Evolutionary conservation across 2,888 invertebrate species (phyloP).

Genomic region (Camptogramma bilineatum): DNA sequence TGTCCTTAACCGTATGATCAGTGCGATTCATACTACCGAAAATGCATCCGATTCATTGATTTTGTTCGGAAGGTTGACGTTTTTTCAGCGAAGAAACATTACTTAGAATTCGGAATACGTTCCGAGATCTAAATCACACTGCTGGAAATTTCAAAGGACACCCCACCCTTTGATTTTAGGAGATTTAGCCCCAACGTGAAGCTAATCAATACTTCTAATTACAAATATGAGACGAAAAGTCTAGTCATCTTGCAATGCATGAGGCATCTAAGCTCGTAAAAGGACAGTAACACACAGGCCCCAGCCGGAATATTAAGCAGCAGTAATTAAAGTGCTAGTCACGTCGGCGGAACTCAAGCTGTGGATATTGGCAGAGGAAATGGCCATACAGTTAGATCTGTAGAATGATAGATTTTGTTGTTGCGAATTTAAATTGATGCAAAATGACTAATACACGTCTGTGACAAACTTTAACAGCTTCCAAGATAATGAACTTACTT

Average conservation of each 20-base stretch:
- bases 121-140: no score
- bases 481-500: no score
- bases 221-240: slow-evolving; percentile 9
- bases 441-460: background rate
- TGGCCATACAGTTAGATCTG: slow-evolving; percentile 70
- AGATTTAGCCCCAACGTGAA: no score
- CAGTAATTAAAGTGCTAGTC: slow-evolving; percentile 56
- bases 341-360: slow-evolving; percentile 74
- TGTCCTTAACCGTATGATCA: no score
- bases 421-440: slow-evolving; percentile 49
- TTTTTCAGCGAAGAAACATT: no score
- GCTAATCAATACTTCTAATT: no score
- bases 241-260: slow-evolving; percentile 24
- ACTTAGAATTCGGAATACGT: no score
- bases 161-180: no score
- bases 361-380: slow-evolving; percentile 73
- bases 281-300: slow-evolving; percentile 42
- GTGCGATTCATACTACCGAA: no score
- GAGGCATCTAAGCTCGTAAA: slow-evolving; percentile 43
- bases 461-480: background rate
- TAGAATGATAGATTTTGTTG: slow-evolving; percentile 56
- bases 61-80: no score
- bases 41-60: no score
- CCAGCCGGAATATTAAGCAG: slow-evolving; percentile 56
- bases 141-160: no score